phyloP scores from a whole-genome alignment of 2,797 vertebrate genomes.

The Amniataba percoides region DNA sequence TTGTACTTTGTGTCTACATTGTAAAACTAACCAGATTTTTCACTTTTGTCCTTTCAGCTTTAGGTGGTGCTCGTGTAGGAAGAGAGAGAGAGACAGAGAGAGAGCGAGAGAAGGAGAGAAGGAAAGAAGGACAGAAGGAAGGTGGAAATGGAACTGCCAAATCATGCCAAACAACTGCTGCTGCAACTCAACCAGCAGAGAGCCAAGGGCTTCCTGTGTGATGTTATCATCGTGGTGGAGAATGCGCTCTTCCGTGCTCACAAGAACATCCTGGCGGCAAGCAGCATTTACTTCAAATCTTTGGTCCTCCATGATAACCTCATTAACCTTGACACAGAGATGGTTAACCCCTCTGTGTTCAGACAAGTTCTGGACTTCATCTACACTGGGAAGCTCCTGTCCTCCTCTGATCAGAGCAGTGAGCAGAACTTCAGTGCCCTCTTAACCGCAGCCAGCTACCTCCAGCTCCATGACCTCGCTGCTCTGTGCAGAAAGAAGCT shows the following conservation, averaged over 20 bases:
- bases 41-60: conserved; percentile 63
- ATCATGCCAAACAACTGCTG: conserved; percentile 99
- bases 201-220: conserved; percentile 98
- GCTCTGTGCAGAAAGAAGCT: conserved; percentile 97
- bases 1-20: not conserved
- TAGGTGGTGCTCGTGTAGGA: conserved; percentile 92
- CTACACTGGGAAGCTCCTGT: conserved; percentile 96
- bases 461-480: conserved; percentile 98
- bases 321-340: conserved; percentile 98
- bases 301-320: conserved; percentile 98
- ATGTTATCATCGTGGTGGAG: conserved; percentile 98
- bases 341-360: conserved; percentile 97
- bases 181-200: conserved; percentile 99
- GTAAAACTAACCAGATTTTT: conserved; percentile 31
- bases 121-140: conserved; percentile 74
- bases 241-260: conserved; percentile 98
- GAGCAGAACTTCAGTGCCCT: conserved; percentile 95
- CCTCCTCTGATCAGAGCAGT: conserved; percentile 90
- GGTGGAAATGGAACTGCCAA: conserved; percentile 99
- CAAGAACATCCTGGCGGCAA: conserved; percentile 97
- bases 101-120: conserved; percentile 54
- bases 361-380: conserved; percentile 98
- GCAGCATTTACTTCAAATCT: conserved; percentile 99
- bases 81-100: conserved; percentile 77
- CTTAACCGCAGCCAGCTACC: conserved; percentile 98